phyloP scores from a whole-genome alignment of 53 echinoderm and acorn worm species.

The Crossaster papposus region DNA sequence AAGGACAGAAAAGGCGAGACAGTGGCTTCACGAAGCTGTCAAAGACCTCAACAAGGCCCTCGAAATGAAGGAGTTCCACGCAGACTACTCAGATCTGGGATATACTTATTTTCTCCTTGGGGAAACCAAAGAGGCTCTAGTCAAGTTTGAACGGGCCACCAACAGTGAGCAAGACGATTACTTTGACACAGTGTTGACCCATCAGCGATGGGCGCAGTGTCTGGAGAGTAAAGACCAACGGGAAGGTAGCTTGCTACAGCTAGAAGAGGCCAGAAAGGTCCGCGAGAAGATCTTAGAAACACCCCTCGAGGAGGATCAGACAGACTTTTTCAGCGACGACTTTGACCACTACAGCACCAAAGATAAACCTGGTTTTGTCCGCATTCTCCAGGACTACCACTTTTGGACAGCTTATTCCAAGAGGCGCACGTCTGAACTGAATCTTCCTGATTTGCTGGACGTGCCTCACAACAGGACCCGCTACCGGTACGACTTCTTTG shows the following conservation, averaged over 20 bases:
- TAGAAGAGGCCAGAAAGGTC: slow-evolving; percentile 17
- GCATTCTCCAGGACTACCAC: slow-evolving; percentile 65
- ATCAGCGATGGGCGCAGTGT: slow-evolving; percentile 78
- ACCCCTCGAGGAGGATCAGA: slow-evolving; percentile 54
- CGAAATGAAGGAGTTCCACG: slow-evolving; percentile 68
- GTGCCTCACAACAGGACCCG: background rate
- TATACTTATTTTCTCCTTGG: slow-evolving; percentile 68
- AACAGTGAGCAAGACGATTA: slow-evolving; percentile 78
- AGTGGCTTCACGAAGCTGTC: slow-evolving; percentile 62
- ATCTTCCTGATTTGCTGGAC: background rate
- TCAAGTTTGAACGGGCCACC: slow-evolving; percentile 68
- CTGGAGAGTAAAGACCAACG: slow-evolving; percentile 33
- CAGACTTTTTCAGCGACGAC: slow-evolving; percentile 75
- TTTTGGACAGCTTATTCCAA: slow-evolving; percentile 69
- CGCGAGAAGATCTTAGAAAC: slow-evolving; percentile 50
- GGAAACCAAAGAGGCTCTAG: slow-evolving; percentile 52
- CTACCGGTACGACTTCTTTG: slow-evolving; percentile 70
- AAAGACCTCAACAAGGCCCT: slow-evolving; percentile 62
- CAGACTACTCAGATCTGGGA: slow-evolving; percentile 85
- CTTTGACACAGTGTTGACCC: slow-evolving; percentile 79
- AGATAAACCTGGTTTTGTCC: slow-evolving; percentile 67
- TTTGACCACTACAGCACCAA: slow-evolving; percentile 69
- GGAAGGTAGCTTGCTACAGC: slow-evolving; percentile 22
- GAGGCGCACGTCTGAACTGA: slow-evolving; percentile 26
- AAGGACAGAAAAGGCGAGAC: background rate